Evolutionary conservation across 1,140 invertebrate genomes (phyloP).

Genomic region (Andrena cerasifolii): DNA sequence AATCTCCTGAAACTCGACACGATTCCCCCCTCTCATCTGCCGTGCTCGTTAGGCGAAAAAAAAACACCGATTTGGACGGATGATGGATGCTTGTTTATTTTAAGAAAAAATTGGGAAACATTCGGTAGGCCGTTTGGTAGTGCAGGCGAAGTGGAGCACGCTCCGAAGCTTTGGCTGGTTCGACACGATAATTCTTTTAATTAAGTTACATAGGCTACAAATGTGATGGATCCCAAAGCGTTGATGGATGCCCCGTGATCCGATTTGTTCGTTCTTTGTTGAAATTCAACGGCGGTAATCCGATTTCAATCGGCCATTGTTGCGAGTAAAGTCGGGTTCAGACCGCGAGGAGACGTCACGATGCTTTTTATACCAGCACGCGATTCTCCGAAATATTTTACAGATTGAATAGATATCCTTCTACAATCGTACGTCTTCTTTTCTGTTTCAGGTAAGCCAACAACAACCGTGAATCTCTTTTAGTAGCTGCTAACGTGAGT

Average conservation of each 20-base stretch:
- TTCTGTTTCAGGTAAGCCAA: constrained; percentile 38
- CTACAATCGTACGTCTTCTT: background rate
- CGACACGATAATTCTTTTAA: constrained; percentile 22
- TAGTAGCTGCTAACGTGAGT: background rate
- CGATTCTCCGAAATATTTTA: background rate
- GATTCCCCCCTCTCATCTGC: background rate
- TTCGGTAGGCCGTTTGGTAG: background rate
- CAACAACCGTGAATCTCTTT: background rate
- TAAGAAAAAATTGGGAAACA: constrained; percentile 1
- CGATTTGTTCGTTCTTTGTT: constrained; percentile 47
- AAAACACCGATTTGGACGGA: background rate
- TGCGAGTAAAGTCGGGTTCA: constrained; percentile 7
- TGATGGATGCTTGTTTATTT: background rate
- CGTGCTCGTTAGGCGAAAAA: background rate
- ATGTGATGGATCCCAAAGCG: constrained; percentile 28
- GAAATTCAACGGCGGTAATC: constrained; percentile 50
- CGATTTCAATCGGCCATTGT: constrained; percentile 40
- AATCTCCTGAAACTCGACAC: too few species aligned
- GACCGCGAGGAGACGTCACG: too few species aligned
- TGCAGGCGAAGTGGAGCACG: background rate
- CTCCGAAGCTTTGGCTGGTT: background rate
- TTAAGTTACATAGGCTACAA: constrained; percentile 30
- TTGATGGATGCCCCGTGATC: constrained; percentile 46
- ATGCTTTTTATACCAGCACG: too few species aligned
- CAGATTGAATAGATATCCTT: background rate